Evolutionary conservation across 2,113 vertebrate genomes (phyloP).

Genomic region (Protobothrops mucrosquamatus): DNA sequence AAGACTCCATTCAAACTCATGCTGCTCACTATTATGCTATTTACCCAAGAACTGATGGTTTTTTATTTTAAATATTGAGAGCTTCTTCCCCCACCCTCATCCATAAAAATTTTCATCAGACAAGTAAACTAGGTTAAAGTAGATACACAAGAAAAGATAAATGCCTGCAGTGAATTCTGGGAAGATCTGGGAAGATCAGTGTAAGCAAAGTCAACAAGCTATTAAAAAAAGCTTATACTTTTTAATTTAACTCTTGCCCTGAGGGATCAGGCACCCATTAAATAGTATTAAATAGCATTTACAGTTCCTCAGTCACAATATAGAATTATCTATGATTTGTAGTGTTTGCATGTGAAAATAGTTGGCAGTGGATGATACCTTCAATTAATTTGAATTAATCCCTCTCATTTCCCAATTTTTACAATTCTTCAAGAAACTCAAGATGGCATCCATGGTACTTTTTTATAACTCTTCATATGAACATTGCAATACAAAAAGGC

Average conservation of each 20-base stretch:
- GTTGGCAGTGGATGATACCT: neutral
- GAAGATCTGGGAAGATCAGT: neutral
- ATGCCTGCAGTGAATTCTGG: slow-evolving; percentile 15
- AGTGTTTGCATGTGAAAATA: neutral
- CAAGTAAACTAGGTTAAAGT: neutral
- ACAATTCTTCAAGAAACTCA: neutral
- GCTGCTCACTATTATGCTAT: neutral
- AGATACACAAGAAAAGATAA: neutral
- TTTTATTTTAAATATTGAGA: neutral
- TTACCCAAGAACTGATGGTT: neutral
- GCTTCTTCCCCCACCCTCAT: accelerated
- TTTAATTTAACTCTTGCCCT: neutral
- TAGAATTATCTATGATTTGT: neutral
- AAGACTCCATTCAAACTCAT: neutral
- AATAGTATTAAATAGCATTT: neutral
- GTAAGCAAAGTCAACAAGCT: neutral
- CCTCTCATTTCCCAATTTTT: neutral
- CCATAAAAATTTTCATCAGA: accelerated
- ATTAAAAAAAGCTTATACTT: neutral
- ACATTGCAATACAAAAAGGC: neutral
- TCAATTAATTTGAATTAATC: neutral
- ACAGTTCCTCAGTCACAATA: neutral
- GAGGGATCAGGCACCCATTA: too few relatives aligned
- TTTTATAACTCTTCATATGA: neutral
- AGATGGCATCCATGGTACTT: neutral